Evolutionary conservation across 1,140 invertebrate species (phyloP), one percentile per base, ranked within the genome.

Genomic region (Neomicropteryx cornuta): DNA sequence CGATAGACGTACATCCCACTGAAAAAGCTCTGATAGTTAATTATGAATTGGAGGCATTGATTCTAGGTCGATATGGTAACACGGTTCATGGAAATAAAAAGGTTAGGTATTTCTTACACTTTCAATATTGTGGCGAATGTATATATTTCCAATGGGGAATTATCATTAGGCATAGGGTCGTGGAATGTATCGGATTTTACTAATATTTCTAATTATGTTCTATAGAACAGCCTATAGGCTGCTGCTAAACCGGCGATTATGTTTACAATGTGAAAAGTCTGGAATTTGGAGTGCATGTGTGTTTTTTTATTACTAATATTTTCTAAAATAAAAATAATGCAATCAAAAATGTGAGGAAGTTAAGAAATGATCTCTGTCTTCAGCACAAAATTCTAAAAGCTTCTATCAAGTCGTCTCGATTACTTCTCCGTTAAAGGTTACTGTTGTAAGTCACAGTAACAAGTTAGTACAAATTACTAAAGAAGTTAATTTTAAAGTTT

Each of bases 21-120:
- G 83, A 93, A 54, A 85, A 87, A 56, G 88, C 88, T 23, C 58
- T 94, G n/a, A 77, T 94, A 33, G 79, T 94, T 16, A 87, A 87
- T 62, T 94, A 93, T 71, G 83, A 89, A 60, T 66, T 92, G 20
- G 85, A 92, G 57, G 87, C 87, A 19, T 77, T 85, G 4, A 83
- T 93, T 43, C 69, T 91, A 28, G 84, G 84, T 13, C 80, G 88
- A 56, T 64, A 83, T 39, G 87, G 85, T 30, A 83, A 88, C 65
- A 79, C 82, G 14, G 81, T 93, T 72, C 68, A 89, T 42, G 84
- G 85, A 39, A 84, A 92, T 58, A 82, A 80, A 50, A 89, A 88
- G 65, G 83, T 85, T 59, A 62, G 58, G 44, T 34, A 22, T 11
- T 19, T 27, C 13, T 35, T 11, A 13, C 14, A 16, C 6, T 13